These are phyloP conservation scores for Nasonovia ribisnigri DNA, from an alignment of 2,888 invertebrate species.

Conservation along the genomic window DNA sequence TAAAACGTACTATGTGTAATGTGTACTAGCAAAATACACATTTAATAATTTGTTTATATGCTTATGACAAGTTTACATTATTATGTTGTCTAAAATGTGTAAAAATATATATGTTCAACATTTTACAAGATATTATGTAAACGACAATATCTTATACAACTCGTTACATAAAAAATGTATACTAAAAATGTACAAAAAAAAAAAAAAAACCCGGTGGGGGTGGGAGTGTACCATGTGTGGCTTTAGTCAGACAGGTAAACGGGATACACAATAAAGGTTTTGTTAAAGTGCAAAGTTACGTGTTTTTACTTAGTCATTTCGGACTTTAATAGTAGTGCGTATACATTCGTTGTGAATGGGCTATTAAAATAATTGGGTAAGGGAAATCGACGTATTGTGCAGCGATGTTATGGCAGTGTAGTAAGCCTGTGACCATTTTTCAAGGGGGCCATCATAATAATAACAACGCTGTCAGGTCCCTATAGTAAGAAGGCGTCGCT, in stretches of 20 bases:
- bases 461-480: slow-evolving; percentile 38
- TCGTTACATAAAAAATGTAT: slow-evolving; percentile 36
- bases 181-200: slow-evolving; percentile 2
- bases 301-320: slow-evolving; percentile 49
- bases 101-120: not conserved
- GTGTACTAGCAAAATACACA: not conserved
- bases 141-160: slow-evolving; percentile 33
- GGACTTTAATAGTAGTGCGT: slow-evolving; percentile 26
- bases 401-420: not conserved
- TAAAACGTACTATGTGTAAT: not conserved
- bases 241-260: not conserved
- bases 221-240: slow-evolving; percentile 35
- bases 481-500: slow-evolving; percentile 35
- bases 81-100: slow-evolving; percentile 4
- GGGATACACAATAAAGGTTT: slow-evolving; percentile 13
- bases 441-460: slow-evolving; percentile 46
- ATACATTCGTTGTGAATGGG: slow-evolving; percentile 27
- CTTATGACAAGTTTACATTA: slow-evolving; percentile 14
- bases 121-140: slow-evolving; percentile 24
- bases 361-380: slow-evolving; percentile 56
- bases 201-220: not conserved
- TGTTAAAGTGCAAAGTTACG: slow-evolving; percentile 42
- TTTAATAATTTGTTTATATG: not conserved
- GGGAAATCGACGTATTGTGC: slow-evolving; percentile 44
- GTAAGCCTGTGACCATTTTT: slow-evolving; percentile 58